Evolutionary conservation across 1,140 invertebrate genomes (phyloP).

Genomic region (Drosophila asahinai): DNA sequence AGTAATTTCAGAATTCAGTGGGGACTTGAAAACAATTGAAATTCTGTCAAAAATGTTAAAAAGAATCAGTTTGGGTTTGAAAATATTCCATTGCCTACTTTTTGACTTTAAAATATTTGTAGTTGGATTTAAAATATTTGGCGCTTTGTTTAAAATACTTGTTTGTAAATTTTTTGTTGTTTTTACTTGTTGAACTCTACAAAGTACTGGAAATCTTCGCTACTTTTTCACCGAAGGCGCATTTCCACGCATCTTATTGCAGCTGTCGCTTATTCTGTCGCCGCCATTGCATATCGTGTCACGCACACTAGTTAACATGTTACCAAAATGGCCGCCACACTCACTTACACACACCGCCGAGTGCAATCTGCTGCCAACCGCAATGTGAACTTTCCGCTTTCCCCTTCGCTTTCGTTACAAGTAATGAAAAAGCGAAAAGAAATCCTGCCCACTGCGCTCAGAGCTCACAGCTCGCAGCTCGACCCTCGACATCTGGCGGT

Average conservation of each 20-base stretch:
- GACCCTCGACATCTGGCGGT: constrained; percentile 50
- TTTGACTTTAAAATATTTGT: not conserved
- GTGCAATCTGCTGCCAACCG: constrained; percentile 67
- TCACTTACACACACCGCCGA: constrained; percentile 21
- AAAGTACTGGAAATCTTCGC: not conserved
- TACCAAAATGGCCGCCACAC: constrained; percentile 56
- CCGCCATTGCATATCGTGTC: constrained; percentile 58
- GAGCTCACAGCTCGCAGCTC: constrained; percentile 32
- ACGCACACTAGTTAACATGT: constrained; percentile 63
- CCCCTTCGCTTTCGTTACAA: constrained; percentile 32
- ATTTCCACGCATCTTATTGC: constrained; percentile 9
- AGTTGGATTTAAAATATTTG: not conserved
- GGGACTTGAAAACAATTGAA: too few species aligned
- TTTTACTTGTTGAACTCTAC: too few species aligned
- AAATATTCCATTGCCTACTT: too few species aligned
- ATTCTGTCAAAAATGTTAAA: too few species aligned
- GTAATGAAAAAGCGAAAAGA: constrained; percentile 45
- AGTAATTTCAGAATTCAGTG: too few species aligned
- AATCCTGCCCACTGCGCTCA: constrained; percentile 53
- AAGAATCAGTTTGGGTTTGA: too few species aligned
- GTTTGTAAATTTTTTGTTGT: too few species aligned
- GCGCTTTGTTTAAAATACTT: too few species aligned
- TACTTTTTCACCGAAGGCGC: not conserved
- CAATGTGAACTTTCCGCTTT: constrained; percentile 58
- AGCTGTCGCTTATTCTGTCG: constrained; percentile 33